Conservation (phyloP, 2,888 invertebrate genomes). For the Pocota personata region DNA sequence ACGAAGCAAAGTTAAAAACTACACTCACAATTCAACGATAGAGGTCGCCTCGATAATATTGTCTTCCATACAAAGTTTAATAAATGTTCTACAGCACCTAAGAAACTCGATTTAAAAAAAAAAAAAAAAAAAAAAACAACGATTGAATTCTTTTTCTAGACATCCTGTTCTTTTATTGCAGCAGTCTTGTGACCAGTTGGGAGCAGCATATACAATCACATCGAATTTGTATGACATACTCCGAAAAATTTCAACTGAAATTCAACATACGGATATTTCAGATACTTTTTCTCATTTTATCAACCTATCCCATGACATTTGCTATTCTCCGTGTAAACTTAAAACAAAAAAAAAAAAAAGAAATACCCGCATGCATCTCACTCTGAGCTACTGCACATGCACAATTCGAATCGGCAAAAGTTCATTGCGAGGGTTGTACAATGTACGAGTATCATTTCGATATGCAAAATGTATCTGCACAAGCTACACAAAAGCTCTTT, state of each 20-base stretch:
- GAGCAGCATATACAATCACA: too few relatives aligned
- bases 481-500: conserved; percentile 7
- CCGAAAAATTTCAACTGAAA: not conserved
- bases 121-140: too few relatives aligned
- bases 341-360: not conserved
- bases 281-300: not conserved
- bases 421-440: conserved; percentile 48
- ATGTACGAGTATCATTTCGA: not conserved
- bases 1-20: too few relatives aligned
- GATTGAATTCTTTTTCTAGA: too few relatives aligned
- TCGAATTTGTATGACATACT: too few relatives aligned
- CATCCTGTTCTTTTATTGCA: too few relatives aligned
- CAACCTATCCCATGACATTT: not conserved
- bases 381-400: conserved; percentile 41
- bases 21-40: too few relatives aligned
- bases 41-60: too few relatives aligned
- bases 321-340: not conserved
- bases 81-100: too few relatives aligned
- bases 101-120: too few relatives aligned
- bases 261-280: not conserved
- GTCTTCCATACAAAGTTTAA: too few relatives aligned
- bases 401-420: conserved; percentile 38
- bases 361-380: not conserved
- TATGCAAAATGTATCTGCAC: not conserved
- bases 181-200: too few relatives aligned